These are phyloP conservation scores for Noctua pronuba DNA, from an alignment of 2,888 invertebrate genomes.

Conservation along the genomic window DNA sequence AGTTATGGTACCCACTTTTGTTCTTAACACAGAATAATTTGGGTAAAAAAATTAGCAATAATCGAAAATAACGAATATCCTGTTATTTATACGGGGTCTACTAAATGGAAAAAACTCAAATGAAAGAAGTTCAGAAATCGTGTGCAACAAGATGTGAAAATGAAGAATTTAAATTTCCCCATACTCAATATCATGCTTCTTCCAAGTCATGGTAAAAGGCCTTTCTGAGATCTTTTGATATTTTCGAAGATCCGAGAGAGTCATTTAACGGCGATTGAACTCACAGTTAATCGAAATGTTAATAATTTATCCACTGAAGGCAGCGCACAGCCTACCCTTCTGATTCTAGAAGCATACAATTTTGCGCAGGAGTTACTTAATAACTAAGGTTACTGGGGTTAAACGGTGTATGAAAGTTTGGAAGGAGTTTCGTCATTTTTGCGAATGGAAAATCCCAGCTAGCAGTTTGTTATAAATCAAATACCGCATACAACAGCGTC, in stretches of 20 bases:
- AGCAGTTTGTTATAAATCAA: neutral
- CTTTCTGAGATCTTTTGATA: neutral
- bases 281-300: neutral
- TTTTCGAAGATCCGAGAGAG: neutral
- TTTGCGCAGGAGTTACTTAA: neutral
- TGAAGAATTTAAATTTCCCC: neutral
- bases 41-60: neutral
- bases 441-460: neutral
- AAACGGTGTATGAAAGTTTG: neutral
- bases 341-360: neutral
- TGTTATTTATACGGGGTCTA: neutral
- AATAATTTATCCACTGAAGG: neutral
- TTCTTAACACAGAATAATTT: neutral
- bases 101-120: neutral
- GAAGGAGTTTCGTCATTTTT: neutral
- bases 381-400: neutral
- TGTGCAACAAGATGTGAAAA: neutral
- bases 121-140: neutral
- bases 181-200: neutral
- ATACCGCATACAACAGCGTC: neutral
- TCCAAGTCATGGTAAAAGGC: neutral
- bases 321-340: neutral
- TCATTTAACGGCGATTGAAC: neutral
- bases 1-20: neutral
- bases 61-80: neutral